Evolutionary conservation across 2,888 invertebrate genomes (phyloP).

Genomic region (Mesorhabditis spiculigera): DNA sequence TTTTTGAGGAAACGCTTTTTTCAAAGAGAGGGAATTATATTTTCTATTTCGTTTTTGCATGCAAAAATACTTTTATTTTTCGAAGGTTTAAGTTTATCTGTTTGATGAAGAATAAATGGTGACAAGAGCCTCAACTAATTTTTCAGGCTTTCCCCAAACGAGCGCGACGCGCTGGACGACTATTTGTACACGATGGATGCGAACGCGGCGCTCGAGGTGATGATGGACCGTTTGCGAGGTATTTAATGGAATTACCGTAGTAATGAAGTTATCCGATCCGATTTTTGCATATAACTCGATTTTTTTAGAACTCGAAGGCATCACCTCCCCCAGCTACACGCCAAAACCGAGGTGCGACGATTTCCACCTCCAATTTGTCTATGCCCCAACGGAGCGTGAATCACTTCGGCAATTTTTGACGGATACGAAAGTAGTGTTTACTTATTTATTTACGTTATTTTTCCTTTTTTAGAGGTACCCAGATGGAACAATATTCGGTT

Average conservation of each 20-base stretch:
- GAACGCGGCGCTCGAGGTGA: conserved; percentile 14
- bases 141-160: conserved; percentile 3
- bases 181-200: conserved; percentile 19
- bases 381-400: conserved; percentile 11
- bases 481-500: no score
- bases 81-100: no score
- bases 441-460: not conserved
- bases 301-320: conserved; percentile 14
- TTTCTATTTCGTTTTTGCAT: no score
- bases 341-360: conserved; percentile 4
- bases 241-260: not conserved
- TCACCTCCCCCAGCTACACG: conserved; percentile 16
- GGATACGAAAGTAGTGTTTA: not conserved
- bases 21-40: no score
- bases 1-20: no score
- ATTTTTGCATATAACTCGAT: not conserved
- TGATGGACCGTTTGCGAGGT: conserved; percentile 18
- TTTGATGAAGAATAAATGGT: no score
- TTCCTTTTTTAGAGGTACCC: conserved; percentile 11
- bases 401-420: conserved; percentile 11
- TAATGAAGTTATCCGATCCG: not conserved
- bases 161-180: conserved; percentile 13
- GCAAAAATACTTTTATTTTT: no score
- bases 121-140: no score
- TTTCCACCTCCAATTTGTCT: conserved; percentile 9